Conservation (phyloP, 2,797 vertebrate genomes). For the Argya squamiceps region DNA sequence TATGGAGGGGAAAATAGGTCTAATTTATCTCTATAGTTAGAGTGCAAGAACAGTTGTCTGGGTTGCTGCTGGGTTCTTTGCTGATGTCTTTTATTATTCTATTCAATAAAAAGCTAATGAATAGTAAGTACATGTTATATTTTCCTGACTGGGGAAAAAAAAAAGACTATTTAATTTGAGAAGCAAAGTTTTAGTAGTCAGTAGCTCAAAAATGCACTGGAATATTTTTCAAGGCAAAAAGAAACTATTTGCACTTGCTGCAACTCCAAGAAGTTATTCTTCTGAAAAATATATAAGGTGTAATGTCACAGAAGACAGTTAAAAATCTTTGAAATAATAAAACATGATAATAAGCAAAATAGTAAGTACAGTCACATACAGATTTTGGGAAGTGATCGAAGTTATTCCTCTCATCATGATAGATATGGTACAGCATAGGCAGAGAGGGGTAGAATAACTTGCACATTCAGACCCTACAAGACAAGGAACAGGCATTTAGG, state of each 20-base stretch:
- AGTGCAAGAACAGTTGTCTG: not conserved
- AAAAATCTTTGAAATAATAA: not conserved
- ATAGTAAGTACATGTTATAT: not conserved
- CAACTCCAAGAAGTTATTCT: not conserved
- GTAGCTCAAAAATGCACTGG: not conserved
- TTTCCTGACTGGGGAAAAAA: not conserved
- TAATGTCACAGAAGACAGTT: not conserved
- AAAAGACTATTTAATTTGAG: not conserved
- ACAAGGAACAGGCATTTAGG: not conserved
- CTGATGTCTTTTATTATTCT: not conserved
- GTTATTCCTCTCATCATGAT: not conserved
- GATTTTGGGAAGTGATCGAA: not conserved
- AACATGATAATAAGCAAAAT: not conserved
- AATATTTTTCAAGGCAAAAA: not conserved
- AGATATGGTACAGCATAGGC: not conserved
- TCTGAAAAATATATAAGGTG: not conserved
- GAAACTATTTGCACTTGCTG: not conserved
- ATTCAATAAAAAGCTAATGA: not conserved
- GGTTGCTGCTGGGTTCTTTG: not conserved
- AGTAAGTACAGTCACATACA: fast-evolving
- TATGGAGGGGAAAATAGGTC: not conserved
- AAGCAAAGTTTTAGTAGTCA: not conserved
- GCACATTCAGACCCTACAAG: not conserved
- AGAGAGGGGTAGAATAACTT: not conserved
- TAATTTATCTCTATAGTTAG: not conserved